A percentile compares a stretch with the other conserved stretches of the same genome.
These are phyloP conservation scores for Ptychobarbus kaznakovi DNA, from an alignment of 2,797 vertebrate species.

Conservation along the genomic window DNA sequence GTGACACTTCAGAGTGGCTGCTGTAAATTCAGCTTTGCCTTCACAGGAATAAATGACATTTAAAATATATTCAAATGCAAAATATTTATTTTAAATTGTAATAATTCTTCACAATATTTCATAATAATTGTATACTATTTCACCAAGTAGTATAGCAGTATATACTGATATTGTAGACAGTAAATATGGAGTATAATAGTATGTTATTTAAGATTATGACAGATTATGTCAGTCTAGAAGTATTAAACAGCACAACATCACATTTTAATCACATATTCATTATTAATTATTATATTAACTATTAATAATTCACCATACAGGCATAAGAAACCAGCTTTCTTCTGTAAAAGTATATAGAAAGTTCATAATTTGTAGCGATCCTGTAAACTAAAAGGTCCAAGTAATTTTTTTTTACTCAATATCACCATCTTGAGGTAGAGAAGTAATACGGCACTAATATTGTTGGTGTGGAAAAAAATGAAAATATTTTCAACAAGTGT, in stretches of 20 bases:
- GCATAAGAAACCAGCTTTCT: not conserved
- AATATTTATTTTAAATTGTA: not conserved
- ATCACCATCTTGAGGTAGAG: slow-evolving; percentile 43
- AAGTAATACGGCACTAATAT: slow-evolving; percentile 11
- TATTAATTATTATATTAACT: not conserved
- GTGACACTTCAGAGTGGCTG: not conserved
- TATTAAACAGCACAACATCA: not conserved
- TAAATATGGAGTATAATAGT: not conserved
- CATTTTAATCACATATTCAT: not conserved
- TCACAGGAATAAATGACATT: not conserved
- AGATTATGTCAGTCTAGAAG: not conserved
- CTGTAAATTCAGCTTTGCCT: not conserved
- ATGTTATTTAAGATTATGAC: not conserved
- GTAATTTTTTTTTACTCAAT: slow-evolving; percentile 7
- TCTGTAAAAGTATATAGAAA: not conserved
- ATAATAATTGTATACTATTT: not conserved
- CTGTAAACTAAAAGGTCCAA: not conserved
- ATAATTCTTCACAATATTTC: not conserved
- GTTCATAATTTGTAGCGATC: not conserved
- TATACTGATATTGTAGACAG: not conserved
- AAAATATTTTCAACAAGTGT: not conserved
- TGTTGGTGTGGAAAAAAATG: not conserved
- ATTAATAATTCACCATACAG: not conserved
- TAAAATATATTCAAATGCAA: not conserved
- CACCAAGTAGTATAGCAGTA: not conserved